These are phyloP conservation scores for Sinocyclocheilus anophthalmus DNA, from an alignment of 2,113 vertebrate genomes.

Conservation along the genomic window DNA sequence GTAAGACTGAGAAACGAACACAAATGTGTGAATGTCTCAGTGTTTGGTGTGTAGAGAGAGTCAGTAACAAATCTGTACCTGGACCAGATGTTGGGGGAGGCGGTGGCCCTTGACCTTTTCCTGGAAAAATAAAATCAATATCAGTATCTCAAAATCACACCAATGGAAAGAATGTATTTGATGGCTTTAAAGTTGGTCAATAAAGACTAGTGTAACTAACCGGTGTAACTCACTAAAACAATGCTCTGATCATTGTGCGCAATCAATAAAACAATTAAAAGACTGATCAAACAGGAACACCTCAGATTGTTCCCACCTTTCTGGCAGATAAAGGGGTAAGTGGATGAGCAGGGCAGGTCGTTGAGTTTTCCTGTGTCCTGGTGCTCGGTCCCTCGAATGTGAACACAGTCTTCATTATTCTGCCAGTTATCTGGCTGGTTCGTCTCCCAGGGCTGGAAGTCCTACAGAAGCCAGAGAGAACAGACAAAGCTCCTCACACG, in stretches of 20 bases:
- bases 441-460: slow-evolving; percentile 65
- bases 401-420: slow-evolving; percentile 72
- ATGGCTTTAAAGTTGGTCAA: neutral
- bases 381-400: slow-evolving; percentile 64
- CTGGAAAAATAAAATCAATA: slow-evolving; percentile 49
- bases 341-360: slow-evolving; percentile 67
- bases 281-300: neutral
- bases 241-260: neutral
- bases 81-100: slow-evolving; percentile 76
- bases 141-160: neutral
- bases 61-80: slow-evolving; percentile 60
- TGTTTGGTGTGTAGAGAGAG: neutral
- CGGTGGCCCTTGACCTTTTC: slow-evolving; percentile 73
- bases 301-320: slow-evolving; percentile 68
- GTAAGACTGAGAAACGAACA: neutral
- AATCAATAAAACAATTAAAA: neutral
- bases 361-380: slow-evolving; percentile 60
- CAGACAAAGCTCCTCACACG: neutral
- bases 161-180: neutral
- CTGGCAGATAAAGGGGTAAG: slow-evolving; percentile 72
- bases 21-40: neutral
- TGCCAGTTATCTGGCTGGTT: slow-evolving; percentile 75
- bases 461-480: slow-evolving; percentile 55
- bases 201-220: neutral
- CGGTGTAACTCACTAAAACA: neutral